Conservation (phyloP, 1,140 invertebrate genomes). For the Asobara japonica region DNA sequence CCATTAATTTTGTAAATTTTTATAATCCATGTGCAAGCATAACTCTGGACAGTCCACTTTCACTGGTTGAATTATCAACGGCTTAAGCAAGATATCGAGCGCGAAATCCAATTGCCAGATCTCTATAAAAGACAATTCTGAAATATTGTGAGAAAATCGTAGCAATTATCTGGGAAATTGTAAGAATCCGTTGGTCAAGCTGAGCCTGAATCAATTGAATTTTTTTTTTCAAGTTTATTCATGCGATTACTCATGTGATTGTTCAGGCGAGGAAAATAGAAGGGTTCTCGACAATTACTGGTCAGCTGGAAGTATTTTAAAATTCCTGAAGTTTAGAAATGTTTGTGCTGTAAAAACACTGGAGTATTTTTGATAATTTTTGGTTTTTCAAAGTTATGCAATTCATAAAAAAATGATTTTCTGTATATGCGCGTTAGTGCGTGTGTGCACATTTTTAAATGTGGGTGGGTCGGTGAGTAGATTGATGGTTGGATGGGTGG, state of each 20-base stretch:
- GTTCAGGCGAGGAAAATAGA: neutral
- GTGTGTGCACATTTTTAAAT: too few species aligned
- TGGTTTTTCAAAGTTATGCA: too few species aligned
- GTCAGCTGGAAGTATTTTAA: neutral
- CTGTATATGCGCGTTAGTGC: too few species aligned
- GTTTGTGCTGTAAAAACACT: too few species aligned
- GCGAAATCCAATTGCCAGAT: neutral
- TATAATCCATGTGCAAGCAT: neutral
- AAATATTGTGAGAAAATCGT: slow-evolving; percentile 2
- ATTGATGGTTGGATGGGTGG: too few species aligned
- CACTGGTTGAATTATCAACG: slow-evolving; percentile 29
- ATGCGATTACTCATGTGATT: neutral
- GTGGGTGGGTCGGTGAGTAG: too few species aligned
- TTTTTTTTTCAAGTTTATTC: neutral
- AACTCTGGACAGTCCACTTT: slow-evolving; percentile 22
- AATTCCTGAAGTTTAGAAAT: too few species aligned
- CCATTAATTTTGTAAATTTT: too few species aligned
- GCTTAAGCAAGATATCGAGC: slow-evolving; percentile 24
- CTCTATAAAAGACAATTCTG: slow-evolving; percentile 3
- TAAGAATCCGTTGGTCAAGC: neutral
- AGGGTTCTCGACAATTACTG: neutral
- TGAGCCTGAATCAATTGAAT: neutral
- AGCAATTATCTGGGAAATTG: neutral
- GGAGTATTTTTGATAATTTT: too few species aligned
- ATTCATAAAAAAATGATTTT: too few species aligned